phyloP scores from a whole-genome alignment of 2,797 vertebrate genomes.

The Lagocephalus sceleratus region DNA sequence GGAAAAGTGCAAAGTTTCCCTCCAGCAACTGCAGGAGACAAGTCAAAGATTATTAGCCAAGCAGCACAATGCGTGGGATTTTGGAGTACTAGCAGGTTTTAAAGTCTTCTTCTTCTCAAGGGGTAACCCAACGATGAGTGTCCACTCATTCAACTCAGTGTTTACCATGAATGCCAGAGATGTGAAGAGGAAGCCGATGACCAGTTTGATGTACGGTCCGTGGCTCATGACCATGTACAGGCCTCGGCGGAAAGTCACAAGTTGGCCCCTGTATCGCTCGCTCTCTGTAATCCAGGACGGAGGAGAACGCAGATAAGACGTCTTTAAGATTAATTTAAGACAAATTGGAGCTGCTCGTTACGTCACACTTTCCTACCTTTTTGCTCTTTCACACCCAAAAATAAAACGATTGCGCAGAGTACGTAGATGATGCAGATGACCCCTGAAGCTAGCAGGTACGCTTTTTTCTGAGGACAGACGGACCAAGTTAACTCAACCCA shows the following conservation, averaged over 20 bases:
- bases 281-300: conserved; percentile 65
- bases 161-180: conserved; percentile 93
- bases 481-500: not conserved
- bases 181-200: conserved; percentile 90
- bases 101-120: not conserved
- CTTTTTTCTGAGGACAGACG: conserved; percentile 76
- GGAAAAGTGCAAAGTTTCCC: conserved; percentile 95
- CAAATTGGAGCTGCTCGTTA: not conserved
- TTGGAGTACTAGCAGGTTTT: not conserved
- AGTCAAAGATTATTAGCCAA: not conserved
- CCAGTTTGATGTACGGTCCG: conserved; percentile 85
- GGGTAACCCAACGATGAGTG: not conserved
- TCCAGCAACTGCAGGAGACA: conserved; percentile 82
- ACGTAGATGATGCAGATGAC: conserved; percentile 87
- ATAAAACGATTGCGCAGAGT: conserved; percentile 81
- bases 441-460: conserved; percentile 87
- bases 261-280: conserved; percentile 58
- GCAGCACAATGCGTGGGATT: not conserved
- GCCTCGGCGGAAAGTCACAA: conserved; percentile 80
- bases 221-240: conserved; percentile 86
- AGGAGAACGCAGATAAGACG: not conserved
- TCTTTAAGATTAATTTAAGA: no score
- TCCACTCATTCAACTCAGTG: conserved; percentile 13
- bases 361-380: conserved; percentile 73
- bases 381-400: conserved; percentile 83